phyloP scores from a whole-genome alignment of 2,888 invertebrate genomes.

The Tromatobia lineatoria region DNA sequence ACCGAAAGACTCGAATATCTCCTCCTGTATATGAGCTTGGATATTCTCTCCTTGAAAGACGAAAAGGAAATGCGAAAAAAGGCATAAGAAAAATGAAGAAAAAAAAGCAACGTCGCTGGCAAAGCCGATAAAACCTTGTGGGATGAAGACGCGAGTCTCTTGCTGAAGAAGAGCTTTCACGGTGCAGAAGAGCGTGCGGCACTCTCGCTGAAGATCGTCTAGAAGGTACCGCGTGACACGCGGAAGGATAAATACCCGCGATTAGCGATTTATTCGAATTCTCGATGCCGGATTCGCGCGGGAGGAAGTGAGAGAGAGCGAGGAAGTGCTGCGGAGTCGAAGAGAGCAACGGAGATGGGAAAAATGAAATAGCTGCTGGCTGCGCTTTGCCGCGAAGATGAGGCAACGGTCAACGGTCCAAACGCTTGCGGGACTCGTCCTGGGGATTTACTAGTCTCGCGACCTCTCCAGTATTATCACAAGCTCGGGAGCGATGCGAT shows the following conservation, averaged over 20 bases:
- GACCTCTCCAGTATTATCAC: conserved; percentile 61
- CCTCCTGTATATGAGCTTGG: background rate
- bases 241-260: conserved; percentile 75
- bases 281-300: conserved; percentile 62
- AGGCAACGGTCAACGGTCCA: conserved; percentile 69
- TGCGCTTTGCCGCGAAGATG: conserved; percentile 56
- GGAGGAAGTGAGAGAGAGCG: conserved; percentile 57
- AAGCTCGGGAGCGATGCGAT: conserved; percentile 42
- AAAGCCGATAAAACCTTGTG: conserved; percentile 20
- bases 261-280: conserved; percentile 84
- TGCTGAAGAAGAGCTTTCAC: conserved; percentile 10
- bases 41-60: background rate
- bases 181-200: conserved; percentile 26
- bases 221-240: conserved; percentile 64
- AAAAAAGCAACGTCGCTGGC: background rate
- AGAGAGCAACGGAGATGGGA: conserved; percentile 38
- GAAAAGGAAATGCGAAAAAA: background rate
- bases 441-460: conserved; percentile 63
- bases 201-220: conserved; percentile 26
- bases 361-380: conserved; percentile 52
- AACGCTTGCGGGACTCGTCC: conserved; percentile 67
- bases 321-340: background rate
- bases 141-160: conserved; percentile 72
- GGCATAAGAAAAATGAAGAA: background rate
- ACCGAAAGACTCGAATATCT: background rate